Percentiles rank a stretch among this genome's conserved stretches.
phyloP scores from a whole-genome alignment of 2,113 vertebrate species.

The Myrmecobius fasciatus region DNA sequence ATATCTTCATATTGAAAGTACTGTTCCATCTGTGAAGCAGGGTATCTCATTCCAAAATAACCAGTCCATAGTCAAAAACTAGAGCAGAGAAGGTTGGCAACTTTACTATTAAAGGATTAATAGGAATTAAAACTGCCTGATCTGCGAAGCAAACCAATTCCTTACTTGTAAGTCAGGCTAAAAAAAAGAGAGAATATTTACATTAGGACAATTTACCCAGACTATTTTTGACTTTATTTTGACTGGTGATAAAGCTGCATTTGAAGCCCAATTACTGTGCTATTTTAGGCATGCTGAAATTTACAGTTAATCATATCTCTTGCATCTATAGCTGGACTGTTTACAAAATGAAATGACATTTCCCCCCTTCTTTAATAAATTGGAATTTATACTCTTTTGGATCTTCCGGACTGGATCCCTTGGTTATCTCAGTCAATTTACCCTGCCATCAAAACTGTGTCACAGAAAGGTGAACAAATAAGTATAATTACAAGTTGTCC shows the following conservation, averaged over 20 bases:
- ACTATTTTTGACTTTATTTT: not conserved
- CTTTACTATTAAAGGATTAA: conserved; percentile 55
- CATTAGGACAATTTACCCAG: not conserved
- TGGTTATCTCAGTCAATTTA: not conserved
- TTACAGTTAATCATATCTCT: not conserved
- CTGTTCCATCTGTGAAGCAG: conserved; percentile 47
- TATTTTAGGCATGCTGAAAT: not conserved
- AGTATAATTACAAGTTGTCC: accelerated
- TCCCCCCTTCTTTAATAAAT: not conserved
- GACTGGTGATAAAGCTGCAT: not conserved
- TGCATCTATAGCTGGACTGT: not conserved
- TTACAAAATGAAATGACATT: not conserved
- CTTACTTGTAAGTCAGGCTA: not conserved
- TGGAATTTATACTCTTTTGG: not conserved
- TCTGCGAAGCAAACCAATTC: not conserved
- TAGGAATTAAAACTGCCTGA: conserved; percentile 37
- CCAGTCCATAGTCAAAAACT: conserved; percentile 16
- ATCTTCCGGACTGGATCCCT: too few species aligned
- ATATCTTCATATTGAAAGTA: conserved; percentile 7
- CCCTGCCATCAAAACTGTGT: not conserved
- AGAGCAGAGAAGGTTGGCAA: not conserved
- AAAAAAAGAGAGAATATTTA: not conserved
- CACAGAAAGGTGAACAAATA: not conserved
- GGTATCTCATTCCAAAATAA: not conserved
- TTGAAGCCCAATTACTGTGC: not conserved